Base-by-base conservation (phyloP, 2,797 vertebrate species). In the Pseudochaenichthys georgianus region DNA sequence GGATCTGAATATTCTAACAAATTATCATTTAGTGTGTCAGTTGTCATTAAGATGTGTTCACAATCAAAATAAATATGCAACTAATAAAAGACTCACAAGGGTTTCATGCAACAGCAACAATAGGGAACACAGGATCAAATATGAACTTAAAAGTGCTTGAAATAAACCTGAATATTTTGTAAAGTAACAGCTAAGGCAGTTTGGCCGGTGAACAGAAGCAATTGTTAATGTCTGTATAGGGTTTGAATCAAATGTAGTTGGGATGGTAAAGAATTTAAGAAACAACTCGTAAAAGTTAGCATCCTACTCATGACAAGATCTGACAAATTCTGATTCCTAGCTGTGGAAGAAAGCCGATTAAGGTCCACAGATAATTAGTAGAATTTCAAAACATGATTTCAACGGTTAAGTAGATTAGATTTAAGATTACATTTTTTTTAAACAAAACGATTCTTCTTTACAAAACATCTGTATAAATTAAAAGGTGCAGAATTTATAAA, bases 71-170 rank as follows among this genome's bases (percentile, higher is more conserved):
- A 77, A 72, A 76, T 47, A 81, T 9, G 46, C 15, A 78, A 78
- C 47, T 73, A 83, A 85, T 62, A 73, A 80, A 81, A 78, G 51
- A 81, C 70, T 71, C 72, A 50, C 75, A 79, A 63, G 64, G 75
- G 82, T 15, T 84, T 84, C 94, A 95, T 94, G 94, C 94, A 93
- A 87, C 72, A 77, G 46, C 52, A 59, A 84, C 77, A 59, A 82
- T 23, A 74, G 60, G 65, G 51, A 84, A 76, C 64, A 84, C 61
- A 76, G 59, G 67, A 57, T 73, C 54, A 59, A 75, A 73, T 64
- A 64, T 48, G 2, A 87, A 89, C 72, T 78, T 63, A 86, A 89
- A 92, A 85, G 77, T 88, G 84, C 88, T 82, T 57, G n/a, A 69
- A 48, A 82, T 86, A 72, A 88, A 85, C 79, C 78, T 86, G 84